Evolutionary conservation across 2,797 vertebrate species (phyloP), one percentile per base, ranked within the genome.

Genomic region (Phoebastria nigripes): DNA sequence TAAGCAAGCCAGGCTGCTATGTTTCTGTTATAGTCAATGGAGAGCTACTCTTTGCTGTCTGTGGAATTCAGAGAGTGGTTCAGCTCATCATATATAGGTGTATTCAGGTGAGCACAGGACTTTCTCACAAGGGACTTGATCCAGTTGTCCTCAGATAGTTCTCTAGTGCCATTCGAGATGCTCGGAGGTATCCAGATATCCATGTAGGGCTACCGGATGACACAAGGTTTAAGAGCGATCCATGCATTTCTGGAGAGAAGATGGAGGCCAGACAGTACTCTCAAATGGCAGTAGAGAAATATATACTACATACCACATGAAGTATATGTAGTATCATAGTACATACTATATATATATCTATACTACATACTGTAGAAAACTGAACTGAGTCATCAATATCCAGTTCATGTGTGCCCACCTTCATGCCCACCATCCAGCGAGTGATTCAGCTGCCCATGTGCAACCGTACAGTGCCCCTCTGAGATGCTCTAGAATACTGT

Each of bases 81-180:
- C 83, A 77, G 46, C 33, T 65, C 51, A 12, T 35, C 29, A 8
- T 11, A 42, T 58, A 6, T 7, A 65, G 0, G 7, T 37, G 9
- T 15, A 65, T 1, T 37, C 55, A 49, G 39, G 15, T 6, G 6
- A 73, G 11, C 20, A 37, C 0, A 25, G 26, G 29, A 7, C 14
- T 46, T 88, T 15, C 33, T 62, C 29, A 31, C 39, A 26, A 58
- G n/a, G 14, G 17, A 33, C 18, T 58, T 3, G 1, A 9, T 58
- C 13, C 26, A 18, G 4, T 10, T 33, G 8, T 33, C 15, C 26
- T 82, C 54, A 55, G 5, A 42, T 7, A 66, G 7, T 42, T 31
- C 8, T 65, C 28, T 25, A 63, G 16, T 49, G 9, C 10, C 37
- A 13, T 61, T 37, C 0, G 0, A 47, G 54, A 44, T 54, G n/a